Base-by-base conservation (phyloP, 2,888 invertebrate species). In the Plemyria rubiginata region DNA sequence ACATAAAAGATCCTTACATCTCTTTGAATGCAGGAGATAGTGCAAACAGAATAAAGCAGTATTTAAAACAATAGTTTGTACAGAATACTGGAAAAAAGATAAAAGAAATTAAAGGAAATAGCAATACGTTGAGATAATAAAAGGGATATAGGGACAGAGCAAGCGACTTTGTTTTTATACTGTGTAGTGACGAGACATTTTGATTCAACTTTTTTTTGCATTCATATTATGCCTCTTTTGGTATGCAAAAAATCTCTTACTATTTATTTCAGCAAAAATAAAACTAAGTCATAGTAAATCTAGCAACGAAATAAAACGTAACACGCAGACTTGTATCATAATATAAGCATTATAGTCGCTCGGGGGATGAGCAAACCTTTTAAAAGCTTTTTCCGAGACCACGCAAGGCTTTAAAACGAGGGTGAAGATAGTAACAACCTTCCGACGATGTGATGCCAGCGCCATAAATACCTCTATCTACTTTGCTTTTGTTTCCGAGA, bases 381-480 rank as follows among this genome's bases (percentile, higher is more conserved):
- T 89, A 88, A 88, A 90, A 90, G 88, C 86, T 84, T 38, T 85
- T 86, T 82, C 85, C 81, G 78, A 81, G 80, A 80, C 80, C 78
- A 78, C 76, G 76, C 79, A 77, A 78, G 75, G 80, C 87, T 88
- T 89, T 88, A 88, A 87, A 82, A 76, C 79, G 74, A 79, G 80
- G n/a, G 81, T 79, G 78, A 73, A 86, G 90, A 90, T 90, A 88
- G 72, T 81, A 82, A 84, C 82, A 84, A 84, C 85, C 82, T 80
- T 73, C 70, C 77, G 75, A 77, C 84, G 81, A 86, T 84, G 83
- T 81, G 84, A 84, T 80, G 84, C 77, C 77, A 72, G 77, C 78
- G 75, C 88, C 83, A 85, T 87, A 88, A 87, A 88, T 87, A 85
- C 82, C 77, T 82, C 85, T 84, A 86, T 86, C 86, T 88, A 81